These are phyloP conservation scores for Eulithis testata DNA, from an alignment of 2,888 invertebrate species.

Conservation along the genomic window DNA sequence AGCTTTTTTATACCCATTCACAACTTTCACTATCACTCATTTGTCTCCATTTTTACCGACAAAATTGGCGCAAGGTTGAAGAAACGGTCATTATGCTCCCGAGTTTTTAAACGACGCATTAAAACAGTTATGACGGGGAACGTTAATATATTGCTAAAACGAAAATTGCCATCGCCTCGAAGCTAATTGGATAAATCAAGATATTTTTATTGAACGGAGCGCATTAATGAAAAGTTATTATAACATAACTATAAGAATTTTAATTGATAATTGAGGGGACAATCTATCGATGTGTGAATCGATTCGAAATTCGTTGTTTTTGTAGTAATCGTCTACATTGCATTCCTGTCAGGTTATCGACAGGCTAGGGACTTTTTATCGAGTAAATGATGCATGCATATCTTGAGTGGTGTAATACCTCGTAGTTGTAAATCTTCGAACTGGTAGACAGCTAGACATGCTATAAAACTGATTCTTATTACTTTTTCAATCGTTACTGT, in stretches of 20 bases:
- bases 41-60: slow-evolving; percentile 16
- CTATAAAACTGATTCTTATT: slow-evolving; percentile 33
- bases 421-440: slow-evolving; percentile 40
- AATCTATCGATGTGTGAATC: slow-evolving; percentile 54
- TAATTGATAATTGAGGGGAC: slow-evolving; percentile 65
- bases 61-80: slow-evolving; percentile 2
- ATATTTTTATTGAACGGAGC: slow-evolving; percentile 59
- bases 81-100: slow-evolving; percentile 20
- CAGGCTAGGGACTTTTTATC: slow-evolving; percentile 41
- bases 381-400: slow-evolving; percentile 35
- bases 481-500: slow-evolving; percentile 45
- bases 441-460: slow-evolving; percentile 35
- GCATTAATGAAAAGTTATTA: slow-evolving; percentile 62
- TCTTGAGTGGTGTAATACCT: slow-evolving; percentile 31
- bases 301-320: slow-evolving; percentile 50
- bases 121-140: slow-evolving; percentile 36
- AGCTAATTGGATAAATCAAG: slow-evolving; percentile 56
- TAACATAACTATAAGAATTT: slow-evolving; percentile 68
- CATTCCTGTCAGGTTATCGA: slow-evolving; percentile 34
- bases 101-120: slow-evolving; percentile 36
- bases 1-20: slow-evolving; percentile 57
- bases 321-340: slow-evolving; percentile 34
- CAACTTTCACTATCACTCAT: slow-evolving; percentile 3
- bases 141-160: slow-evolving; percentile 48
- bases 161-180: slow-evolving; percentile 46